Evolutionary conservation across 2,888 invertebrate species (phyloP).

Genomic region (Blastobasis adustella): DNA sequence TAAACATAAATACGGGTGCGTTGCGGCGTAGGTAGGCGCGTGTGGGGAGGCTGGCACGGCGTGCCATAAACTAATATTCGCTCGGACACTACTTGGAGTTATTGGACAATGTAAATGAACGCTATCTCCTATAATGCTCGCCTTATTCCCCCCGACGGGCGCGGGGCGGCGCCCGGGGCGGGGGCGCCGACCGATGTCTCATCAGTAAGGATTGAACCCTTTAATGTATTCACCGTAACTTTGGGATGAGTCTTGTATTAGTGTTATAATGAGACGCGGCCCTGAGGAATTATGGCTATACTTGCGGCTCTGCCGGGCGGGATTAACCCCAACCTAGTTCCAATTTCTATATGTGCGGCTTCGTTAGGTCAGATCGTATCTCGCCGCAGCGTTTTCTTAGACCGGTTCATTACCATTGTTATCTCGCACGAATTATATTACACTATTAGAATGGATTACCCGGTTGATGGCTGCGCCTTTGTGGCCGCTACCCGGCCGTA

Average conservation of each 20-base stretch:
- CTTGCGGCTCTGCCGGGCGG: slow-evolving; percentile 58
- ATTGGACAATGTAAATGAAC: slow-evolving; percentile 77
- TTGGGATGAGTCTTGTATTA: slow-evolving; percentile 75
- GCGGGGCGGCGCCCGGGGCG: slow-evolving; percentile 42
- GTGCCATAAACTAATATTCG: slow-evolving; percentile 71
- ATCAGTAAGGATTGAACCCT: slow-evolving; percentile 75
- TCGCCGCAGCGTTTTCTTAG: slow-evolving; percentile 26
- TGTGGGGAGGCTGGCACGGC: slow-evolving; percentile 34
- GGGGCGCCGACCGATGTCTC: slow-evolving; percentile 63
- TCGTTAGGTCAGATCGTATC: slow-evolving; percentile 42
- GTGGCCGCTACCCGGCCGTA: background rate
- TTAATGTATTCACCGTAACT: slow-evolving; percentile 75
- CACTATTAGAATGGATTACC: slow-evolving; percentile 14
- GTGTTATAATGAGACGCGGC: slow-evolving; percentile 74
- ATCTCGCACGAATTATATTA: slow-evolving; percentile 18
- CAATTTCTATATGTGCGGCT: slow-evolving; percentile 60
- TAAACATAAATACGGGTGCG: slow-evolving; percentile 10
- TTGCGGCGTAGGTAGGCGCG: slow-evolving; percentile 15
- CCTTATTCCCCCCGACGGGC: slow-evolving; percentile 64
- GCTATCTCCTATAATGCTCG: slow-evolving; percentile 74
- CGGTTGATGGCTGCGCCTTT: background rate
- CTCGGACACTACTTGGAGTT: slow-evolving; percentile 74
- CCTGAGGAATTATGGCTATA: slow-evolving; percentile 72
- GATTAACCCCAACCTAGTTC: slow-evolving; percentile 68
- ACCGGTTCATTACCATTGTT: slow-evolving; percentile 18